These are phyloP conservation scores for Tromatobia lineatoria DNA, from an alignment of 2,888 invertebrate genomes.

Conservation along the genomic window DNA sequence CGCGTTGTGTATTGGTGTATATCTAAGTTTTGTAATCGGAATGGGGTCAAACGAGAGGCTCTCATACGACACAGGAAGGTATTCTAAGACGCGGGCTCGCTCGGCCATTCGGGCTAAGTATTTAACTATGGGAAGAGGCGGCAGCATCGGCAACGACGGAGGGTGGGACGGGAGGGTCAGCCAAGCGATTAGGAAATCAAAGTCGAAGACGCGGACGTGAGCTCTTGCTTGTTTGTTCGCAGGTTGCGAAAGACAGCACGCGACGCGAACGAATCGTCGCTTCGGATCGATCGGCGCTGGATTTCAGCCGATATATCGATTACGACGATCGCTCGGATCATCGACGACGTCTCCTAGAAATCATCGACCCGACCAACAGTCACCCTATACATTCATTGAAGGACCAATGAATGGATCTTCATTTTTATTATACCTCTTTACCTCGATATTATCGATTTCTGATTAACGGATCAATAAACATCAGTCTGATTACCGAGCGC, in stretches of 20 bases:
- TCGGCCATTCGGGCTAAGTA: constrained; percentile 3
- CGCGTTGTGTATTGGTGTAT: not conserved
- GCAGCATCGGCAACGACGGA: not conserved
- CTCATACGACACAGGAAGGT: constrained; percentile 48
- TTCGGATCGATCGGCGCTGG: not conserved
- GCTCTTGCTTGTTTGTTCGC: constrained; percentile 51
- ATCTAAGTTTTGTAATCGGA: constrained; percentile 57
- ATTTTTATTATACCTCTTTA: not conserved
- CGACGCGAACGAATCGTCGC: not conserved
- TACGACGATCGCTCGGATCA: constrained; percentile 24
- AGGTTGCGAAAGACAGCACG: constrained; percentile 51
- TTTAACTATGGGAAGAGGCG: constrained; percentile 12
- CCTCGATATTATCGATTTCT: not conserved
- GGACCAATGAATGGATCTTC: not conserved
- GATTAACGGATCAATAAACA: not conserved
- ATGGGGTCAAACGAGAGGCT: constrained; percentile 61
- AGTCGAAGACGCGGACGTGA: constrained; percentile 62
- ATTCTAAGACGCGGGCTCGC: constrained; percentile 47
- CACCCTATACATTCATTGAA: constrained; percentile 12
- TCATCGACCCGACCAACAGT: constrained; percentile 14
- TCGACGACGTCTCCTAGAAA: constrained; percentile 22
- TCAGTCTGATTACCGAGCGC: not conserved
- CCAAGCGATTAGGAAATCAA: constrained; percentile 63
- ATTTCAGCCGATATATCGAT: constrained; percentile 42
- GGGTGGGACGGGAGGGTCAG: constrained; percentile 17